A percentile compares a stretch with the other conserved stretches of the same genome.
Evolutionary conservation across 2,113 vertebrate genomes (phyloP).

Genomic region (Laticauda colubrina): DNA sequence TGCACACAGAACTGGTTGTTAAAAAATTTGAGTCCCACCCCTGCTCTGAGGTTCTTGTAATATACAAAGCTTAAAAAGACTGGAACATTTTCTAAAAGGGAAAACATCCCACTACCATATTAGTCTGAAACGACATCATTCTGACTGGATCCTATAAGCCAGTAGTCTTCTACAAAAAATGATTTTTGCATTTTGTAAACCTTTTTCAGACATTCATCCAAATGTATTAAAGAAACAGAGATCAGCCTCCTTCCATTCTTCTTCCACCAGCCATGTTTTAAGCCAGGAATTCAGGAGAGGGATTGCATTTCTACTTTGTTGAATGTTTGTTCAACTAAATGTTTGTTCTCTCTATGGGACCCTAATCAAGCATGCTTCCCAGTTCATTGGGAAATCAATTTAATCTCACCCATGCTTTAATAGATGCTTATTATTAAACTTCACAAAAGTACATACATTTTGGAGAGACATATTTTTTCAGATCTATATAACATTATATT

Average conservation of each 20-base stretch:
- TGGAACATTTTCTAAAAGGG: background rate
- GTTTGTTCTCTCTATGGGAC: background rate
- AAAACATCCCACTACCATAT: background rate
- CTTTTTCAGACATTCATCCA: background rate
- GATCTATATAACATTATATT: background rate
- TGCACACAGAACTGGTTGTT: no score
- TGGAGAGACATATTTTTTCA: background rate
- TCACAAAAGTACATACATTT: background rate
- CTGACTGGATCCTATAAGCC: background rate
- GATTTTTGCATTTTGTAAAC: background rate
- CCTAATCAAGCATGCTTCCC: background rate
- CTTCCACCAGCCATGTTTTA: background rate
- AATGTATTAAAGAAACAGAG: background rate
- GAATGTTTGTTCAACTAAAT: background rate
- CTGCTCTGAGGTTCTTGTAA: constrained; percentile 42
- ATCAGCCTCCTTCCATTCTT: background rate
- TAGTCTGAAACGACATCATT: background rate
- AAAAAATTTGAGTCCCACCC: no score
- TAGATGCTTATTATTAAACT: background rate
- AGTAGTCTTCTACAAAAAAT: background rate
- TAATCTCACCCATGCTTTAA: background rate
- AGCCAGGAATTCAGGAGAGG: background rate
- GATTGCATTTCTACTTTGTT: background rate
- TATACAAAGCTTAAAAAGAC: constrained; percentile 51
- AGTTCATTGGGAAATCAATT: background rate